These are phyloP conservation scores for Hippolais icterina DNA, from an alignment of 2,113 vertebrate genomes.

Conservation along the genomic window DNA sequence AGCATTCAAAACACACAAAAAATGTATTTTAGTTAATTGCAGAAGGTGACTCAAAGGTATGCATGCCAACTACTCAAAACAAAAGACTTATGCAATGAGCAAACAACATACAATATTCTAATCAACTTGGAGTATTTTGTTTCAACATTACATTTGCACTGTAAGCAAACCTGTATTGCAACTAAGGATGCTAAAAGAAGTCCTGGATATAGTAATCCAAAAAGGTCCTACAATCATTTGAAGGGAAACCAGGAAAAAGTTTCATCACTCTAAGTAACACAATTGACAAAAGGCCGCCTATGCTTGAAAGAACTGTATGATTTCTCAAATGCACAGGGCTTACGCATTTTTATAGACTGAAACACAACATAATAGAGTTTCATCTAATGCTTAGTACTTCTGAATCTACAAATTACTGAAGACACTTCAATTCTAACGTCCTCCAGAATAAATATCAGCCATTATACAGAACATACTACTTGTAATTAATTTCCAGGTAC, in stretches of 20 bases:
- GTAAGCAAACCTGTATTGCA: not conserved
- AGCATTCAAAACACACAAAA: constrained; percentile 16
- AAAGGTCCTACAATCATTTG: not conserved
- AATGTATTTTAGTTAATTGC: not conserved
- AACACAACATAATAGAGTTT: not conserved
- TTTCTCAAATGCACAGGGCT: not conserved
- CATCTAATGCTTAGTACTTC: not conserved
- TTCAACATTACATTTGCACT: not conserved
- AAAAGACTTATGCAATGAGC: not conserved
- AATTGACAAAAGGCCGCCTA: not conserved
- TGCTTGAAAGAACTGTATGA: not conserved
- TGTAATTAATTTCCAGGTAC: not conserved
- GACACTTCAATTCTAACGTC: not conserved
- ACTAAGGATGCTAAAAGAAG: not conserved
- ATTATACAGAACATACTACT: rapidly evolving
- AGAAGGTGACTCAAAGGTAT: not conserved
- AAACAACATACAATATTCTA: not conserved
- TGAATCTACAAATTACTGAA: not conserved
- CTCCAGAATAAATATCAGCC: not conserved
- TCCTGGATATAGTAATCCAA: not conserved
- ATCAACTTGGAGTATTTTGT: not conserved
- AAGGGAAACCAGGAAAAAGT: not conserved
- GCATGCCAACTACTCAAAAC: not conserved
- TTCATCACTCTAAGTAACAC: not conserved
- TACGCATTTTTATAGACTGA: not conserved